Evolutionary conservation across 2,888 invertebrate species (phyloP).

Genomic region (Herminia tarsipennalis): DNA sequence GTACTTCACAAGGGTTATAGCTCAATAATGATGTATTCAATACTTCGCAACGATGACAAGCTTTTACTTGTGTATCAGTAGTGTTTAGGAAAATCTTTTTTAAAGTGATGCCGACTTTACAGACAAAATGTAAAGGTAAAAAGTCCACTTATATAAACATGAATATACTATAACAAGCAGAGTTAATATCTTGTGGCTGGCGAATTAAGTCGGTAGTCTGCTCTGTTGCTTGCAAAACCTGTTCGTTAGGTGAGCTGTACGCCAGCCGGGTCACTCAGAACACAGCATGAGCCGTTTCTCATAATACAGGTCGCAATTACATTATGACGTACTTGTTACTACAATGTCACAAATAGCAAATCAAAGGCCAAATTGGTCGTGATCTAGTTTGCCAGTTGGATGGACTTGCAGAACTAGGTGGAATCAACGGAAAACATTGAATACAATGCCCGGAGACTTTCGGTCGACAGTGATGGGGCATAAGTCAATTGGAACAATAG

Average conservation of each 20-base stretch:
- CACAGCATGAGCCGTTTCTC: conserved; percentile 32
- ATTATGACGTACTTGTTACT: conserved; percentile 14
- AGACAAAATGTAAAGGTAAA: too few relatives aligned
- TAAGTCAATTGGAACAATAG: conserved; percentile 76
- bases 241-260: conserved; percentile 44
- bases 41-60: too few relatives aligned
- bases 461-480: conserved; percentile 57
- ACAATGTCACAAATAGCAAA: conserved; percentile 12
- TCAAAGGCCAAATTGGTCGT: conserved; percentile 13
- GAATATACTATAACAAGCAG: background rate
- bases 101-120: too few relatives aligned
- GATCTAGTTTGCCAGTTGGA: conserved; percentile 39
- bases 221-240: conserved; percentile 53
- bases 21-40: too few relatives aligned
- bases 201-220: conserved; percentile 19
- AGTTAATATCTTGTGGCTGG: background rate
- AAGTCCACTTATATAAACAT: too few relatives aligned
- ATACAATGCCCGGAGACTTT: conserved; percentile 68
- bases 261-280: conserved; percentile 22
- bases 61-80: too few relatives aligned
- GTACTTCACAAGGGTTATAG: too few relatives aligned
- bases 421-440: conserved; percentile 49
- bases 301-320: conserved; percentile 41
- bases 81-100: too few relatives aligned
- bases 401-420: conserved; percentile 30